Conservation (phyloP, 2,797 vertebrate species). For the Urocyon cinereoargenteus region DNA sequence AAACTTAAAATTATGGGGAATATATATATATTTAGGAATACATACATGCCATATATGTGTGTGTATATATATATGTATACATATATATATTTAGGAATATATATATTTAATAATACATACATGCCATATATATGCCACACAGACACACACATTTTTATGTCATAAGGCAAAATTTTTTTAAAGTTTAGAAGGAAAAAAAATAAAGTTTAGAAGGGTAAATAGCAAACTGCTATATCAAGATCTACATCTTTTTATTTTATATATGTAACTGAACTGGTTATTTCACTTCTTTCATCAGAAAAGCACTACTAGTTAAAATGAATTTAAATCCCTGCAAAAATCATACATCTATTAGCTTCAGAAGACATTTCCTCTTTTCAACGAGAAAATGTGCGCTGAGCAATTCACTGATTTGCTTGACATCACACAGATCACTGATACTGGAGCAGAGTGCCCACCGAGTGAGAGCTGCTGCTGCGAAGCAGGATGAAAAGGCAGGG, state of each 20-base stretch:
- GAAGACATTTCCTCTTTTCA: background rate
- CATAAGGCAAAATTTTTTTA: background rate
- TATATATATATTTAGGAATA: conserved; percentile 1
- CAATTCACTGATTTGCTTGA: background rate
- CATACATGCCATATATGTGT: background rate
- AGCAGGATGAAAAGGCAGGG: background rate
- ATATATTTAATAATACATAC: background rate
- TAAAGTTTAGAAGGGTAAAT: background rate
- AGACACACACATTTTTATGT: background rate
- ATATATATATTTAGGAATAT: background rate
- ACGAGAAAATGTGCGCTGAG: background rate
- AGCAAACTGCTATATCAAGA: conserved; percentile 17
- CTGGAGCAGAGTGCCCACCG: background rate
- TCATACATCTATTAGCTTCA: background rate
- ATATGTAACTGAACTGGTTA: background rate
- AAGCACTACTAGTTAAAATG: conserved; percentile 27
- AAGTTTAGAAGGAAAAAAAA: background rate
- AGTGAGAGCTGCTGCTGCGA: background rate
- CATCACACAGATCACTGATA: background rate
- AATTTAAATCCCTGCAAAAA: conserved; percentile 57
- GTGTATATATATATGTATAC: background rate
- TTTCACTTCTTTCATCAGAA: conserved; percentile 25
- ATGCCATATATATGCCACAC: background rate
- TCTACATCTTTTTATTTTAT: background rate
- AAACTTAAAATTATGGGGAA: conserved; percentile 15